These are phyloP conservation scores for Sminthopsis crassicaudata DNA, from an alignment of 2,113 vertebrate genomes.

Conservation along the genomic window DNA sequence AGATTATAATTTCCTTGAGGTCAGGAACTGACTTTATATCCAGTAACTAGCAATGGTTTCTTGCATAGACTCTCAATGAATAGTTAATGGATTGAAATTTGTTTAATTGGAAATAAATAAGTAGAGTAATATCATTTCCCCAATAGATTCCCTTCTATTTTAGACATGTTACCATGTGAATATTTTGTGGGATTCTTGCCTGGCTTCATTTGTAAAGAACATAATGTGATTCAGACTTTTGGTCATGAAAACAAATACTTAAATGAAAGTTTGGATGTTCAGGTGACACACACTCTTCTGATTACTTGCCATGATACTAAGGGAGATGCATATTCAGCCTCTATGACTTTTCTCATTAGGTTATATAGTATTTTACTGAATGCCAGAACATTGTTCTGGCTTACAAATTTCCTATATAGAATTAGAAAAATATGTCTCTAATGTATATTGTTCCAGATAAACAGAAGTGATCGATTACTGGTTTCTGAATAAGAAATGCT, in stretches of 20 bases:
- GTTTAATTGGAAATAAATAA: not conserved
- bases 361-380: not conserved
- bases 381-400: not conserved
- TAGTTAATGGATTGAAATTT: not conserved
- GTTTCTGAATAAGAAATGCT: not conserved
- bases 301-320: not conserved
- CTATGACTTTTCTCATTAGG: not conserved
- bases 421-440: not conserved
- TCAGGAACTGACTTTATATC: not conserved
- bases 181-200: not conserved
- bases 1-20: not conserved
- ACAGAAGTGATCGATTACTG: not conserved
- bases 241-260: not conserved
- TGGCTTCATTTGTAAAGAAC: not conserved
- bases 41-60: not conserved
- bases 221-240: not conserved
- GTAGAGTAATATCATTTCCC: not conserved
- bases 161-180: not conserved
- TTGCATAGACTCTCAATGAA: not conserved
- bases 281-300: not conserved
- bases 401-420: not conserved
- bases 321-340: not conserved
- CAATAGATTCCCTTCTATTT: not conserved
- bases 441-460: not conserved
- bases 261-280: not conserved